Conservation (phyloP, 2,113 vertebrate genomes). For the Clarias batrachus region DNA sequence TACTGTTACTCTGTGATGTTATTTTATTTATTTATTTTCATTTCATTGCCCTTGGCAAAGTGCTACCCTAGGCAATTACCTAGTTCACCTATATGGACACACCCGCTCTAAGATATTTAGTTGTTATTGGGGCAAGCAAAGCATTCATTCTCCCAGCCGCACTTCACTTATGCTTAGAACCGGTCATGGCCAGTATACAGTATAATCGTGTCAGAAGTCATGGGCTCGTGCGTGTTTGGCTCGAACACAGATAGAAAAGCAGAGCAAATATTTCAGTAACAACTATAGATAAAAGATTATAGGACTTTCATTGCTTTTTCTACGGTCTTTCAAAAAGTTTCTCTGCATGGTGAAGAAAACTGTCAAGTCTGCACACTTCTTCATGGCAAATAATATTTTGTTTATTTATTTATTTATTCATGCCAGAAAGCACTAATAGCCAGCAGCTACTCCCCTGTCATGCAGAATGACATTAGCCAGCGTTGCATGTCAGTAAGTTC, state of each 20-base stretch:
- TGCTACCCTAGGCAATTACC: too few species aligned
- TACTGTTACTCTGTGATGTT: too few species aligned
- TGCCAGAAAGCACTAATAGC: neutral
- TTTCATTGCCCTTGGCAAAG: too few species aligned
- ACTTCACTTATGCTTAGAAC: too few species aligned
- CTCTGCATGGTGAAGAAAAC: neutral
- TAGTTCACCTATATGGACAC: too few species aligned
- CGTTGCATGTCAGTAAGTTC: neutral
- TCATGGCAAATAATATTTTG: neutral
- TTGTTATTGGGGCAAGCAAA: too few species aligned
- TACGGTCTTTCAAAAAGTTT: neutral
- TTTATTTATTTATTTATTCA: neutral
- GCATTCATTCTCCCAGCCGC: too few species aligned
- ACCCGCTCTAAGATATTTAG: too few species aligned
- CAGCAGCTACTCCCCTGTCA: neutral
- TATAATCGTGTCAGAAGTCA: neutral
- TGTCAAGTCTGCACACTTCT: neutral
- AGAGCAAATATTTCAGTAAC: neutral
- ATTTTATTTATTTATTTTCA: too few species aligned
- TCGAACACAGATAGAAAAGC: neutral
- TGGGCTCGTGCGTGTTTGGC: neutral
- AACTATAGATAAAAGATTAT: neutral
- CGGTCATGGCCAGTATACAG: neutral
- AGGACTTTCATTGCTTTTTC: neutral
- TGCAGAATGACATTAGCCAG: neutral